Percentiles rank a stretch among this genome's conserved stretches.
Evolutionary conservation across 2,888 invertebrate species (phyloP).

Genomic region (Stenoptilia bipunctidactyla): DNA sequence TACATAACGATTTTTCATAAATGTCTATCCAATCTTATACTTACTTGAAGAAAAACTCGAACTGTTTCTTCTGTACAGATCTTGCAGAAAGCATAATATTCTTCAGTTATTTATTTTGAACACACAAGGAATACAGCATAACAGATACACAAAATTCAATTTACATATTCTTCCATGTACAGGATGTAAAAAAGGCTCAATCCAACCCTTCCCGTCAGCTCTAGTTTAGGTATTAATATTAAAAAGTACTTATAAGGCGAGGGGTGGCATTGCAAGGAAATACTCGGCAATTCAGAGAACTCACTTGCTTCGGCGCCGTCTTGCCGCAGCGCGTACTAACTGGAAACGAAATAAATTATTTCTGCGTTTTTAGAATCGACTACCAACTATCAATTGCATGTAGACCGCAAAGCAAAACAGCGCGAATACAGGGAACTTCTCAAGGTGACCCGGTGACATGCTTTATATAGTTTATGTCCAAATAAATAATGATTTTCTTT

Average conservation of each 20-base stretch:
- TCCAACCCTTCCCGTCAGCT: neutral
- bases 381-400: conserved; percentile 12
- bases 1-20: too few relatives aligned
- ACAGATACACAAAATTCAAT: too few relatives aligned
- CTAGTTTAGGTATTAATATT: conserved; percentile 36
- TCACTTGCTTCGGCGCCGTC: conserved; percentile 50
- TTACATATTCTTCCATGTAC: too few relatives aligned
- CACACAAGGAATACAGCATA: too few relatives aligned
- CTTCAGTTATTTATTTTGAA: too few relatives aligned
- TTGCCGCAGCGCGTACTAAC: conserved; percentile 36
- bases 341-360: conserved; percentile 51
- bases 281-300: conserved; percentile 49
- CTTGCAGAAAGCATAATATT: too few relatives aligned
- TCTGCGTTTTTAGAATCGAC: conserved; percentile 35
- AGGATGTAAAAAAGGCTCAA: neutral
- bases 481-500: too few relatives aligned
- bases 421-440: neutral
- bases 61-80: too few relatives aligned
- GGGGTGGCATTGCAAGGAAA: conserved; percentile 47
- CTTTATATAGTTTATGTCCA: too few relatives aligned
- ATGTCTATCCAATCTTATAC: too few relatives aligned
- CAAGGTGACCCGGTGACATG: neutral
- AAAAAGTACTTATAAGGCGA: conserved; percentile 43
- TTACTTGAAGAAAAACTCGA: too few relatives aligned
- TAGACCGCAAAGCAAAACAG: neutral